Evolutionary conservation across 64 coral and sea anemone species (phyloP).

Genomic region (Stichodactyla helianthus): DNA sequence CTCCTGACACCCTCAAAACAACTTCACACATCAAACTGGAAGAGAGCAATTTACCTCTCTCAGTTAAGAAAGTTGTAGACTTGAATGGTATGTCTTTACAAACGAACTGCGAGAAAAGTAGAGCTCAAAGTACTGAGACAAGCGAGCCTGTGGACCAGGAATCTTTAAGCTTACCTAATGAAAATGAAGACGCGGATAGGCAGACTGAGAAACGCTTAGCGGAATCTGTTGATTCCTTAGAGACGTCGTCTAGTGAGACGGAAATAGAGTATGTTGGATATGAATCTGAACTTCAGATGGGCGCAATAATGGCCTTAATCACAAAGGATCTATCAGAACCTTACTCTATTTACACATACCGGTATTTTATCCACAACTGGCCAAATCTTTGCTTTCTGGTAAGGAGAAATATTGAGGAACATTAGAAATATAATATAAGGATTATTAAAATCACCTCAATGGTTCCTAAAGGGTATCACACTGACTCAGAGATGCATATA

Average conservation of each 20-base stretch:
- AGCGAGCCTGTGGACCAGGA: not conserved
- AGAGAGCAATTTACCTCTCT: not conserved
- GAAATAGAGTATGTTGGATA: constrained; percentile 69
- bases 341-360: constrained; percentile 96
- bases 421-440: not conserved
- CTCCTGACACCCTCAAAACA: not conserved
- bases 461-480: too few relatives aligned
- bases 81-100: constrained; percentile 21
- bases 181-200: not conserved
- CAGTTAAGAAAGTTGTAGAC: constrained; percentile 19
- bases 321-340: constrained; percentile 99
- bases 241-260: not conserved
- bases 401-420: constrained; percentile 19
- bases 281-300: constrained; percentile 91
- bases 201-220: not conserved
- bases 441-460: not conserved
- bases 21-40: not conserved
- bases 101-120: constrained; percentile 8
- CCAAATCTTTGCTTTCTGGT: constrained; percentile 95
- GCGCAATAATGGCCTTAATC: constrained; percentile 89
- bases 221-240: not conserved
- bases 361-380: constrained; percentile 99
- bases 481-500: too few relatives aligned
- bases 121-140: not conserved
- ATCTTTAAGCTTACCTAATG: not conserved